Percentiles rank a stretch among this genome's conserved stretches.
Conservation (phyloP, 2,888 invertebrate species). For the Drosophila leonis region DNA sequence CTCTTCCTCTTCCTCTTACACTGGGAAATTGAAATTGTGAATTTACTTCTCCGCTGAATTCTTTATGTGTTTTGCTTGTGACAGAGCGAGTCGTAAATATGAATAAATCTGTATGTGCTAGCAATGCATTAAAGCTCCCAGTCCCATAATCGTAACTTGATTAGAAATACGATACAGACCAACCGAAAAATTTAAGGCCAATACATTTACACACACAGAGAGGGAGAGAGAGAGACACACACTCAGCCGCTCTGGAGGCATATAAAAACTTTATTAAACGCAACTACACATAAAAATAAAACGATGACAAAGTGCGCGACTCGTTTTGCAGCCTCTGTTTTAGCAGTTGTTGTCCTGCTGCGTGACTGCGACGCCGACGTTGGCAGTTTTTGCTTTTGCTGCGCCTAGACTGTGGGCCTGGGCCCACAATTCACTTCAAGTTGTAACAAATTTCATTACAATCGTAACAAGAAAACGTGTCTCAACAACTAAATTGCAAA, state of each 20-base stretch:
- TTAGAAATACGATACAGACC: constrained; percentile 56
- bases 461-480: constrained; percentile 80
- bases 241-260: constrained; percentile 20
- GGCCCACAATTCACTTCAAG: constrained; percentile 73
- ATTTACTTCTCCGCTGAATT: constrained; percentile 69
- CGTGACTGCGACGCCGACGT: constrained; percentile 47
- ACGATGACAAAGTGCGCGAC: constrained; percentile 79
- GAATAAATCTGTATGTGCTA: constrained; percentile 49
- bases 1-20: neutral
- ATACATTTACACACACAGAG: neutral
- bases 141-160: constrained; percentile 70
- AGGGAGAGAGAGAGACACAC: neutral
- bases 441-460: constrained; percentile 79
- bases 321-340: constrained; percentile 31
- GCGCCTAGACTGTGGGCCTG: neutral
- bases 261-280: constrained; percentile 80
- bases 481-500: constrained; percentile 76
- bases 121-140: constrained; percentile 65
- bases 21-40: constrained; percentile 76
- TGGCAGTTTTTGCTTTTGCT: constrained; percentile 31
- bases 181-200: constrained; percentile 31
- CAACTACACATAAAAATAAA: constrained; percentile 80
- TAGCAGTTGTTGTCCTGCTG: constrained; percentile 56
- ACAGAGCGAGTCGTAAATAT: constrained; percentile 65
- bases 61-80: constrained; percentile 55